phyloP scores from a whole-genome alignment of 2,113 vertebrate genomes.

The rat (Rattus norvegicus) region DNA sequence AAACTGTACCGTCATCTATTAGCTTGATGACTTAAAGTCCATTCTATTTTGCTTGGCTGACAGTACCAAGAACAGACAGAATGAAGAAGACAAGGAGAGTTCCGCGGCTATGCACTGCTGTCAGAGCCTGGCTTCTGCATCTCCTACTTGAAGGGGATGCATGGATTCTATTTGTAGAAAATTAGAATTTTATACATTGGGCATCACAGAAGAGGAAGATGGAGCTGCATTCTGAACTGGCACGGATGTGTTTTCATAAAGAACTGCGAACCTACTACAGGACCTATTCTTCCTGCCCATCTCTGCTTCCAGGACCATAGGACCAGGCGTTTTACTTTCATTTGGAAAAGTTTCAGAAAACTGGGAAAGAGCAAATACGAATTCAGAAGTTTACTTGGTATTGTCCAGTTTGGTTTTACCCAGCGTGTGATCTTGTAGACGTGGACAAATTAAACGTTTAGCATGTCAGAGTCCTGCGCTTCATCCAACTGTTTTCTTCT shows the following conservation, averaged over 20 bases:
- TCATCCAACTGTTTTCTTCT: conserved; percentile 1
- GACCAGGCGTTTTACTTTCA: not conserved
- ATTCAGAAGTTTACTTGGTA: not conserved
- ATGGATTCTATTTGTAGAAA: not conserved
- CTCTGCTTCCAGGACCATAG: not conserved
- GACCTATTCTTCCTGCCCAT: not conserved
- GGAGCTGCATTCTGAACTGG: not conserved
- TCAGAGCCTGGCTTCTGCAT: not conserved
- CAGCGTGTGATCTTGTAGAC: not conserved
- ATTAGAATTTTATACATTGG: not conserved
- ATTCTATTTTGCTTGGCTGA: not conserved
- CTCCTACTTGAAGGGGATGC: not conserved
- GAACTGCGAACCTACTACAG: not conserved
- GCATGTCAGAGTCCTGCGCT: conserved; percentile 11
- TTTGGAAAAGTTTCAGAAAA: conserved; percentile 27
- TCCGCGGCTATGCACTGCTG: not conserved
- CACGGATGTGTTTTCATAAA: not conserved
- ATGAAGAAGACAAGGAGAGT: not conserved
- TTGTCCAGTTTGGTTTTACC: not conserved
- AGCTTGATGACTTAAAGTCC: not conserved
- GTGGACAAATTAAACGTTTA: not conserved
- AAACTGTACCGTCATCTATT: conserved; percentile 42
- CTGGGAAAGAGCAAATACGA: conserved; percentile 26
- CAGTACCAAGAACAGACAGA: not conserved
- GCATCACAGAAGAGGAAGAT: not conserved